Evolutionary conservation across 2,113 vertebrate genomes (phyloP), one percentile per base, ranked within the genome.

Genomic region (Triplophysa rosa): DNA sequence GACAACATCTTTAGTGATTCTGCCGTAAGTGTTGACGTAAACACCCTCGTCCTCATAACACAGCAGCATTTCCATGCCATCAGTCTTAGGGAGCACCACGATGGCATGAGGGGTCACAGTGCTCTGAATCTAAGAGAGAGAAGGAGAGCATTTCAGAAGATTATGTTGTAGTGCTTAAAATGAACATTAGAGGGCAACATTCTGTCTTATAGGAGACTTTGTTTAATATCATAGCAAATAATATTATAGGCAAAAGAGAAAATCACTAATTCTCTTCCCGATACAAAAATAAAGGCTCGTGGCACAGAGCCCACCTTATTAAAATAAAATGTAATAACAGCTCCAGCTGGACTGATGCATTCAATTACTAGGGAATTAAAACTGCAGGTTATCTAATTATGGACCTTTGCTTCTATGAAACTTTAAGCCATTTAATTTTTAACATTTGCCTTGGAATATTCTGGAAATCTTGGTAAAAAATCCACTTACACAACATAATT

Each of bases 11-110:
- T 99, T 99, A 81, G 97, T 99, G 91, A 99, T 98, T 58, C 97
- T 93, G n/a, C 97, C 97, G 0, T 99, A 98, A 67, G 97, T 99
- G 90, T 98, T 99, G 24, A 99, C 97, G 1, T 99, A 99, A 3
- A 99, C 97, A 1, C 97, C 97, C 80, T 99, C 97, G 17, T 99
- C 97, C 90, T 99, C 97, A 37, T 99, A 99, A 85, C 97, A 99
- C 85, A 99, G 94, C 29, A 99, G 93, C 97, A 99, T 97, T 88
- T 99, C 97, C 97, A 99, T 98, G 62, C 97, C 97, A 21, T 98
- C 96, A 0, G 97, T 99, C 86, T 96, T 98, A n/a, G 96, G 96
- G 78, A 98, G 94, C 89, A 98, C 96, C 91, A 99, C 96, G 75
- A 99, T 98, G 89, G 97, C 96, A 24, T 99, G 97, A 82, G 98